Percentiles rank a stretch among this genome's conserved stretches.
Evolutionary conservation across 2,888 invertebrate genomes (phyloP).

Genomic region (Xylocampa areola): DNA sequence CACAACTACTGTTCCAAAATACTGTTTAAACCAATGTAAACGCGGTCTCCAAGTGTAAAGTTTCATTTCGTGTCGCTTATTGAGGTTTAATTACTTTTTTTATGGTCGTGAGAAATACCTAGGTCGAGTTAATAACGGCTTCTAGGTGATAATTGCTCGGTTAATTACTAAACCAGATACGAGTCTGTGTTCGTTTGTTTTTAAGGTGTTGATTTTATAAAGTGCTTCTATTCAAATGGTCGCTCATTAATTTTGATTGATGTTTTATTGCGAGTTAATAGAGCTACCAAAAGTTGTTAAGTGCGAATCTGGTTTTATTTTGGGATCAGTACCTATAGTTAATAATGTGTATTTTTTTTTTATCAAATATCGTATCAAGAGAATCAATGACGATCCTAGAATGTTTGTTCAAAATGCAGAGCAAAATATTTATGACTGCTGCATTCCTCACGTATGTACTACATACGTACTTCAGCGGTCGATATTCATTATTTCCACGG

Average conservation of each 20-base stretch:
- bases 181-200: conserved; percentile 41
- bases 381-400: neutral
- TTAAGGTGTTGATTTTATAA: conserved; percentile 58
- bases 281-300: conserved; percentile 34
- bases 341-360: neutral
- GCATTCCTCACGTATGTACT: conserved; percentile 50
- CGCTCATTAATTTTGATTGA: conserved; percentile 56
- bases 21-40: conserved; percentile 35
- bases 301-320: conserved; percentile 24
- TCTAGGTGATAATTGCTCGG: conserved; percentile 64
- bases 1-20: conserved; percentile 25
- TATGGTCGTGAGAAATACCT: conserved; percentile 66
- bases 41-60: conserved; percentile 35
- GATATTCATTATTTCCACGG: conserved; percentile 86
- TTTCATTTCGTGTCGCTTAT: conserved; percentile 56
- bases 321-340: conserved; percentile 15
- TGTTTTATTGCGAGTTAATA: conserved; percentile 41
- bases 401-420: conserved; percentile 2
- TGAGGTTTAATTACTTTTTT: conserved; percentile 60
- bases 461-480: conserved; percentile 67
- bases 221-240: conserved; percentile 44
- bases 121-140: conserved; percentile 60
- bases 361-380: neutral
- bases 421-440: conserved; percentile 38
- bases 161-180: conserved; percentile 59